Percentiles rank a stretch among this genome's conserved stretches.
Evolutionary conservation across 2,888 invertebrate species (phyloP).

Genomic region (Coenonympha glycerion): DNA sequence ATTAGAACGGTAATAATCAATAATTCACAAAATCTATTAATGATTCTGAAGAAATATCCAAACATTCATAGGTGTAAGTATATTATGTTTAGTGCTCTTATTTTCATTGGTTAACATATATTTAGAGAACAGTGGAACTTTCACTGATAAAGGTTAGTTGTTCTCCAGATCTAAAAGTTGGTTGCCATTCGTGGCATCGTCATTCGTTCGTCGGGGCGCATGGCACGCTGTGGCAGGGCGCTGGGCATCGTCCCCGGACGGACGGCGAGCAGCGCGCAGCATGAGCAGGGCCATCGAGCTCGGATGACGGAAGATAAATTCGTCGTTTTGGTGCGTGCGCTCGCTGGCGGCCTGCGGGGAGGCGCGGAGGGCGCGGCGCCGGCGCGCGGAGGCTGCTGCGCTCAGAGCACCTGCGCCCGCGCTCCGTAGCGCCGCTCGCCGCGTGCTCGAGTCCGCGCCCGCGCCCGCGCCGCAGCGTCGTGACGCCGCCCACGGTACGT

Average conservation of each 20-base stretch:
- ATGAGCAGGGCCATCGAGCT: conserved; percentile 67
- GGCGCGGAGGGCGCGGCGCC: conserved; percentile 76
- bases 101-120: no score
- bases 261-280: no score
- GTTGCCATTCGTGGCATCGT: not conserved
- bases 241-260: conserved; percentile 59
- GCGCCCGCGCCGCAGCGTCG: conserved; percentile 62
- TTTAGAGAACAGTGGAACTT: no score
- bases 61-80: no score
- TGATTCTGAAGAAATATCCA: no score
- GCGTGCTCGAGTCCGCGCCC: conserved; percentile 64
- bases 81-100: no score
- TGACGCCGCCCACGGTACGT: conserved; percentile 73
- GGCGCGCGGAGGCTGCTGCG: conserved; percentile 78
- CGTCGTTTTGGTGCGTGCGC: conserved; percentile 72
- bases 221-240: conserved; percentile 27
- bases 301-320: conserved; percentile 75
- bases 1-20: no score
- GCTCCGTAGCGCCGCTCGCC: conserved; percentile 75
- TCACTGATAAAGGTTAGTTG: no score
- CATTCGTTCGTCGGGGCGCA: conserved; percentile 7
- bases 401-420: conserved; percentile 83
- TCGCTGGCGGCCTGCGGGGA: conserved; percentile 57
- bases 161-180: no score
- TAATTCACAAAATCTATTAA: no score